Evolutionary conservation across 1,140 invertebrate species (phyloP).

Genomic region (Agrypnia vestita): DNA sequence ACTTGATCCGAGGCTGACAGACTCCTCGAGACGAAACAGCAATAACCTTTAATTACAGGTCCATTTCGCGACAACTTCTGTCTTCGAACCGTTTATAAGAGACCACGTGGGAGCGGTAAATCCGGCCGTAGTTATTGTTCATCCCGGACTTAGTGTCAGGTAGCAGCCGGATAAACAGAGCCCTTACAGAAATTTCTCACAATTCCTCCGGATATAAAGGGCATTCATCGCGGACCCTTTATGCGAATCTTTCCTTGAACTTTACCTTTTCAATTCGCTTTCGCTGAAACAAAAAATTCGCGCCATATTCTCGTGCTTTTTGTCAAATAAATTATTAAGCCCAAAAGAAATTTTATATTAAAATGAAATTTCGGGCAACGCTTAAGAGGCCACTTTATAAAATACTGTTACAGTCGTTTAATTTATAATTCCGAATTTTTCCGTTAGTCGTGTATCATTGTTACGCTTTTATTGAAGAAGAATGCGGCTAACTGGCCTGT

Average conservation of each 20-base stretch:
- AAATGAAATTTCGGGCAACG: conserved; percentile 17
- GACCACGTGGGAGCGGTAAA: conserved; percentile 15
- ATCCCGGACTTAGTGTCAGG: conserved; percentile 14
- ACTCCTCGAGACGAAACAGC: background rate
- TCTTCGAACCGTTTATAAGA: background rate
- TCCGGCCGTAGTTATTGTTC: conserved; percentile 12
- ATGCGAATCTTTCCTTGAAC: conserved; percentile 33
- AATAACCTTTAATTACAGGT: conserved; percentile 17
- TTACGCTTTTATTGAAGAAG: conserved; percentile 24
- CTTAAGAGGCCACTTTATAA: conserved; percentile 15
- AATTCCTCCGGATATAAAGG: conserved; percentile 30
- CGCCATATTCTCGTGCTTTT: conserved; percentile 16
- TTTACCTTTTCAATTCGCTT: conserved; percentile 9
- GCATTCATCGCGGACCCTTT: conserved; percentile 1
- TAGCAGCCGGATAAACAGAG: conserved; percentile 2
- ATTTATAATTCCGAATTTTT: conserved; percentile 26
- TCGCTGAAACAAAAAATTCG: conserved; percentile 15
- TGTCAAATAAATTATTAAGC: conserved; percentile 28
- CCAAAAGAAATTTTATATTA: conserved; percentile 25
- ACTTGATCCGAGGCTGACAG: background rate
- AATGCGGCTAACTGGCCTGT: conserved; percentile 5
- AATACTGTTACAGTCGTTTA: conserved; percentile 17
- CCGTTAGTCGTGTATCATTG: conserved; percentile 6
- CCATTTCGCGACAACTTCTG: background rate
- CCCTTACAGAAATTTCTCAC: conserved; percentile 16